Base-by-base conservation (phyloP, 2,797 vertebrate species). In the Agapornis canus region DNA sequence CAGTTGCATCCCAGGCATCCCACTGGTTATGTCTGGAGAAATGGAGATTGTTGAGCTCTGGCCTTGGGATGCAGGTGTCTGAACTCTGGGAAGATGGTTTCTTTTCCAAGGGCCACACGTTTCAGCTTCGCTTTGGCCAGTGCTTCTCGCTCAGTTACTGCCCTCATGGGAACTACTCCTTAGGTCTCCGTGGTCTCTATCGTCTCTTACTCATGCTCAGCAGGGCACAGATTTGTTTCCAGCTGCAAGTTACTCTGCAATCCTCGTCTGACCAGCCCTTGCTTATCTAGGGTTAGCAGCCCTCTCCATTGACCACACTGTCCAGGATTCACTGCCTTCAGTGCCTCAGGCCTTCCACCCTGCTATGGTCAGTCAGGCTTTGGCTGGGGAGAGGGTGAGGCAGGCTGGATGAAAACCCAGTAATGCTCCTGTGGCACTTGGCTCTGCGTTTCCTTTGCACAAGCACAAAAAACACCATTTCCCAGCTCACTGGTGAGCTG, bases 381-480 rank as follows among this genome's bases (percentile, higher is more conserved):
- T 92, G 82, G 40, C 73, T 90, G 45, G 66, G 59, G 64, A 94
- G 63, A 90, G 83, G 91, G 85, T 0, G 85, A 94, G 95, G 92
- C 77, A 70, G 56, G 23, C 40, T 81, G 89, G 79, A 86, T 91
- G 70, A 95, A 91, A 94, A 86, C 26, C 3, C 70, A 86, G 65
- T 31, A 94, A 91, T 90, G 73, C 45, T 93, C 85, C 64, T 88
- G 85, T 94, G 96, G 95, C 93, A 90, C 82, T 95, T 94, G 94
- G 82, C 94, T 95, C 89, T 90, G 57, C 42, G 3, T 79, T 87
- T 88, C 63, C 73, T 91, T 86, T 72, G 60, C 4, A 32, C 70
- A 79, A 90, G 92, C 17, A 19, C 71, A 82, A 79, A 87, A 84
- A 25, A 4, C 86, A 80, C 90, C 3, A 0, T 77, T 94, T 93